Evolutionary conservation across 2,113 vertebrate species (phyloP).

Genomic region (Nanger granti): DNA sequence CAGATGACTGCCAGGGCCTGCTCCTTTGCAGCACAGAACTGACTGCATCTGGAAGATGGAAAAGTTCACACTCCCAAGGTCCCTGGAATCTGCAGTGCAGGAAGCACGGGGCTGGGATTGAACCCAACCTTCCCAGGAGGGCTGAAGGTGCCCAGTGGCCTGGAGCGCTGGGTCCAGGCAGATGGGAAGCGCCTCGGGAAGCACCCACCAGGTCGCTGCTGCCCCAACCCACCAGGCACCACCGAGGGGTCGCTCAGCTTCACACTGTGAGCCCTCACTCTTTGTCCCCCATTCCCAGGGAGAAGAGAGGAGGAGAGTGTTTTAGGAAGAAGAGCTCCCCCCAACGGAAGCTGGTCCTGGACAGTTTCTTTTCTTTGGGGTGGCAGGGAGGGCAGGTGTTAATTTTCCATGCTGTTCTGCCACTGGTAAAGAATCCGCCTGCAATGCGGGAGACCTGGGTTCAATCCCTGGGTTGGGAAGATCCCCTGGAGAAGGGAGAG

Average conservation of each 20-base stretch:
- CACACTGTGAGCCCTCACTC: accelerated
- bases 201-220: accelerated
- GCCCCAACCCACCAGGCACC: neutral
- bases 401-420: neutral
- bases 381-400: neutral
- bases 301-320: neutral
- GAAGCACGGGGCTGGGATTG: accelerated
- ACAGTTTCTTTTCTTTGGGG: neutral
- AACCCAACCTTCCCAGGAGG: neutral
- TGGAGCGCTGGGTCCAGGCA: too few species aligned
- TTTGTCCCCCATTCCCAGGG: accelerated
- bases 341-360: neutral
- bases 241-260: accelerated
- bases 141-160: accelerated
- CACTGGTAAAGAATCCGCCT: neutral
- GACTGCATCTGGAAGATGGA: neutral
- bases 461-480: neutral
- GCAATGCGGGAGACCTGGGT: neutral
- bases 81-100: neutral
- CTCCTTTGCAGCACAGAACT: constrained; percentile 68
- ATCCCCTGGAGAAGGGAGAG: neutral
- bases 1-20: constrained; percentile 89
- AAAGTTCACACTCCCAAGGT: accelerated
- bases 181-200: accelerated
- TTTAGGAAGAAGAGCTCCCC: neutral